Evolutionary conservation across 2,888 invertebrate genomes (phyloP).

Genomic region (Agrenia bidenticulata): DNA sequence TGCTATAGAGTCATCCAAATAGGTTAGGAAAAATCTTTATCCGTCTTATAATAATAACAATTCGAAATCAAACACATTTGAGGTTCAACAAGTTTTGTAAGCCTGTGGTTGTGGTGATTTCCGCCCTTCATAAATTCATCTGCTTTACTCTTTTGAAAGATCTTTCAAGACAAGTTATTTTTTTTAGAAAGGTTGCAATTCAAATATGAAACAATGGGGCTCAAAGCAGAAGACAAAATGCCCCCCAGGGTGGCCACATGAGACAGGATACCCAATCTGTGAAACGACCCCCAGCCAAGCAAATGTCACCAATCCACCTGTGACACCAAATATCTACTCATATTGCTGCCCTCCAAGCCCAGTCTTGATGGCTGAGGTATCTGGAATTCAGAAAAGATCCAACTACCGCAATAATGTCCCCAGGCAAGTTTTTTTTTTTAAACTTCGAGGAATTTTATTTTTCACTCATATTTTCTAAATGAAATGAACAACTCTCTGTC

Average conservation of each 20-base stretch:
- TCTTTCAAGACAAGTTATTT: too few relatives aligned
- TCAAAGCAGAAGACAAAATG: not conserved
- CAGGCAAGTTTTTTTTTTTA: conserved; percentile 10
- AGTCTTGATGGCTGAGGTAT: conserved; percentile 23
- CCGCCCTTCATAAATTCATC: too few relatives aligned
- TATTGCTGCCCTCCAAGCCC: conserved; percentile 32
- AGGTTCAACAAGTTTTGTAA: too few relatives aligned
- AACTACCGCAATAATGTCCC: conserved; percentile 27
- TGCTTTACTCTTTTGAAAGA: too few relatives aligned
- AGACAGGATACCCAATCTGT: not conserved
- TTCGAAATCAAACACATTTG: too few relatives aligned
- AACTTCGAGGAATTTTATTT: not conserved
- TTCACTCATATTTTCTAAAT: not conserved
- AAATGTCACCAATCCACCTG: not conserved
- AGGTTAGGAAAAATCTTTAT: too few relatives aligned
- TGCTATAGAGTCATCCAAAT: too few relatives aligned
- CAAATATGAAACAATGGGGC: too few relatives aligned
- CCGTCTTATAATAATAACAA: too few relatives aligned
- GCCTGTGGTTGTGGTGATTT: too few relatives aligned
- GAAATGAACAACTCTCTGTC: too few relatives aligned
- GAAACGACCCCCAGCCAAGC: not conserved
- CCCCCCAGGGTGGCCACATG: not conserved
- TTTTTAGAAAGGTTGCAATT: too few relatives aligned
- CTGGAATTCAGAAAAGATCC: conserved; percentile 24
- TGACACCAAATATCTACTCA: conserved; percentile 22